Evolutionary conservation across 2,888 invertebrate species (phyloP), one percentile per base, ranked within the genome.

Genomic region (Andrena haemorrhoa): DNA sequence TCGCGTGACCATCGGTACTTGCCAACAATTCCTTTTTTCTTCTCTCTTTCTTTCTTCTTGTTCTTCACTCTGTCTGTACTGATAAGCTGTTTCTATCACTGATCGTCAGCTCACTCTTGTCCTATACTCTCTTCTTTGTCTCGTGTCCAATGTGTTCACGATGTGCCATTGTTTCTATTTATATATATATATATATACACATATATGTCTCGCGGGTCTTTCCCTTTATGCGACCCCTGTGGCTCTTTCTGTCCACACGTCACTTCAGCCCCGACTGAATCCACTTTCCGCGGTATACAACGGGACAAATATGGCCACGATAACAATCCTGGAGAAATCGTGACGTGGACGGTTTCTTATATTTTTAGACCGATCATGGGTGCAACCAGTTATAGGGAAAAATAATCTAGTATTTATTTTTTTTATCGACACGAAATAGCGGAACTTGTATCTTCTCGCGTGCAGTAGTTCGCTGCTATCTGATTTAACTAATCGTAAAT

Each of bases 1-100:
- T 96, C 94, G 95, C 93, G 92, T 94, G 93, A 94, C 93, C 91
- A 93, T 93, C 92, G 93, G 93, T 93, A 93, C 90, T 90, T 87
- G 75, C 82, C 79, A 79, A 79, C 56, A 83, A 70, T 87, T 74
- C 84, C 72, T 75, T 75, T 66, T 69, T 58, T 58, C 75, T 51
- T 73, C 58, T 61, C 56, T 75, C 63, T 79, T 56, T 76, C 33
- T 75, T 47, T 70, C 75, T 63, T 63, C 61, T 61, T 35, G 20
- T 51, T 49, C 47, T 31, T 58, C 49, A 47, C 72, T 80, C 10
- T 74, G 63, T 68, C 61, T 35, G 63, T 60, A 56, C 60, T 64
- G 23, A 63, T 31, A 10, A 60, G 29, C 74, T 75, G 75, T 74
- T 49, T 70, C 53, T 69, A 35, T 29, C 64, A 56, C 49, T 29